Evolutionary conservation across 2,888 invertebrate genomes (phyloP).

Genomic region (Cremastobaeus sp.): DNA sequence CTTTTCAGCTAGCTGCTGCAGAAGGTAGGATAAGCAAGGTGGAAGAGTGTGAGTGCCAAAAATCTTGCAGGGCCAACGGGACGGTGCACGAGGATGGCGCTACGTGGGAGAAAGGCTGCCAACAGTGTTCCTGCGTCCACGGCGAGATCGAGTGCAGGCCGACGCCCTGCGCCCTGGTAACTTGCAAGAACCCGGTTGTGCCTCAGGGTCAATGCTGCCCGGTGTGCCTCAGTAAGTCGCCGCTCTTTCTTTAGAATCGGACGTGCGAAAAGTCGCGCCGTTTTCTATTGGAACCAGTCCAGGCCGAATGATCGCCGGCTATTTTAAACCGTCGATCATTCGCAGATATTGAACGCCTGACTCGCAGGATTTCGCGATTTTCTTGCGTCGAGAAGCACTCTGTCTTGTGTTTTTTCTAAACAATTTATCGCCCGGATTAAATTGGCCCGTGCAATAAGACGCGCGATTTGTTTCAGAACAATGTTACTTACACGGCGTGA

Average conservation of each 20-base stretch:
- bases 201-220: slow-evolving; percentile 91
- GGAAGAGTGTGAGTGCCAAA: slow-evolving; percentile 94
- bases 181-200: slow-evolving; percentile 89
- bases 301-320: slow-evolving; percentile 32
- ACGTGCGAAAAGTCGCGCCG: not conserved
- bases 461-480: slow-evolving; percentile 80
- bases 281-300: slow-evolving; percentile 40
- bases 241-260: slow-evolving; percentile 26
- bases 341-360: slow-evolving; percentile 23
- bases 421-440: too few relatives aligned
- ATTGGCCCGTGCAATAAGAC: not conserved
- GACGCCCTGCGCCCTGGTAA: slow-evolving; percentile 87
- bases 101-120: slow-evolving; percentile 91
- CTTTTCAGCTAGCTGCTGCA: slow-evolving; percentile 86
- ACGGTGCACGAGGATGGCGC: slow-evolving; percentile 90
- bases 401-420: too few relatives aligned
- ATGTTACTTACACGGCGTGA: slow-evolving; percentile 83
- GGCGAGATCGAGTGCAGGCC: slow-evolving; percentile 91
- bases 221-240: slow-evolving; percentile 88
- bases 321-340: slow-evolving; percentile 37
- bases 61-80: slow-evolving; percentile 90
- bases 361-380: too few relatives aligned
- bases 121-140: slow-evolving; percentile 92
- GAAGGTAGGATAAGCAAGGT: slow-evolving; percentile 88
- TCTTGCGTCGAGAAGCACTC: too few relatives aligned